Conservation (phyloP, 2,113 vertebrate species). For the Galbula dea region DNA sequence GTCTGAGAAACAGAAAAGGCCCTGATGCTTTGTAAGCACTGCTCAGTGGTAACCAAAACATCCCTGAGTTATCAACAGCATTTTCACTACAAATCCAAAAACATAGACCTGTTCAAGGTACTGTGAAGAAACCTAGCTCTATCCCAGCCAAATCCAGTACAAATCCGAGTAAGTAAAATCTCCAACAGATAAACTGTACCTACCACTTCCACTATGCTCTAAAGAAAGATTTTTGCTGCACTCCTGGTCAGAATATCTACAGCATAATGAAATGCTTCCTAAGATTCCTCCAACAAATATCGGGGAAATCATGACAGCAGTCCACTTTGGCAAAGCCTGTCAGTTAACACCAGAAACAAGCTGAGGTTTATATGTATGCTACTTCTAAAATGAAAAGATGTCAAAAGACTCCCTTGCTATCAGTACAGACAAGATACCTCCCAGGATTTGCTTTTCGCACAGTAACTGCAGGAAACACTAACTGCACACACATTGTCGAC, state of each 20-base stretch:
- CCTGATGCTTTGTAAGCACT: neutral
- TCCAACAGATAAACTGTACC: neutral
- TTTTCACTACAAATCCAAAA: neutral
- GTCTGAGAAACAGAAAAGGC: neutral
- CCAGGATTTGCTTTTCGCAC: neutral
- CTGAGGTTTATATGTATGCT: neutral
- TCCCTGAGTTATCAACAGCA: fast-evolving
- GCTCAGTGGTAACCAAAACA: neutral
- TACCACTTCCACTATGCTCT: neutral
- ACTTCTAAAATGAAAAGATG: neutral
- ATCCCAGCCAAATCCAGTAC: neutral
- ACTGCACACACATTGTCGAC: neutral
- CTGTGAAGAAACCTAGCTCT: neutral
- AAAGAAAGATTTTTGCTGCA: neutral
- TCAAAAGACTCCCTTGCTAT: neutral
- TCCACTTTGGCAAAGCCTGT: neutral
- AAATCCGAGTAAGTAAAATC: neutral
- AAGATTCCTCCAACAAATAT: neutral
- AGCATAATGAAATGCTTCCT: neutral
- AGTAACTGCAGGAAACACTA: neutral
- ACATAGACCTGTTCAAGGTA: neutral
- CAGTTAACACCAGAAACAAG: neutral
- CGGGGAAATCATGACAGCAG: neutral
- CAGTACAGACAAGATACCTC: neutral
- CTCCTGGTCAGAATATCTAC: neutral